phyloP scores from a whole-genome alignment of 2,113 vertebrate species.

The Serinus canaria region DNA sequence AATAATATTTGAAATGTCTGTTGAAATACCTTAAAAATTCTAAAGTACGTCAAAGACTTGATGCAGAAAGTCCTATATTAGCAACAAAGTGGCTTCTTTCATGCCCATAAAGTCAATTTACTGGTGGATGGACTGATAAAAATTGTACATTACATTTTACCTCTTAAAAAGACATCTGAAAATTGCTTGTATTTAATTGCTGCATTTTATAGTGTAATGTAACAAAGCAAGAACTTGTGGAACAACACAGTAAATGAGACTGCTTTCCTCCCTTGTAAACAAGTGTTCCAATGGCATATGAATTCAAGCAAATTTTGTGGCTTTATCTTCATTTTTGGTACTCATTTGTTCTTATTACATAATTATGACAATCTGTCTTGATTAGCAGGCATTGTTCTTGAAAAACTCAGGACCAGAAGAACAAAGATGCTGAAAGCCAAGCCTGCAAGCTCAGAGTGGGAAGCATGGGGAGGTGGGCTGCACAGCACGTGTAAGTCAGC shows the following conservation, averaged over 20 bases:
- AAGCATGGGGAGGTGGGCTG: background rate
- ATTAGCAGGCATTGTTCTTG: background rate
- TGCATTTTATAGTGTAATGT: background rate
- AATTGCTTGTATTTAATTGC: background rate
- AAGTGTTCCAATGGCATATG: background rate
- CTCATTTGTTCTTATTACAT: background rate
- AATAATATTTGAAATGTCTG: background rate
- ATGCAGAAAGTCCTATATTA: background rate
- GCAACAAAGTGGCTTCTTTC: background rate
- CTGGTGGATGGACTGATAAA: background rate
- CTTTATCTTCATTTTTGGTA: background rate
- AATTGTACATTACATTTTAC: background rate
- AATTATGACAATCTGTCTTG: background rate
- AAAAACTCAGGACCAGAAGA: background rate
- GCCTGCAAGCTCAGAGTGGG: background rate
- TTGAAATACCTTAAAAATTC: conserved; percentile 17
- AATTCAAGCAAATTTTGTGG: background rate
- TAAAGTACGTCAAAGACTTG: background rate
- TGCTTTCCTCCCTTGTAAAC: background rate
- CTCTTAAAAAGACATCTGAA: background rate
- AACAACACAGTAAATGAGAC: background rate
- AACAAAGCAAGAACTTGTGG: background rate
- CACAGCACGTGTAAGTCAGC: background rate
- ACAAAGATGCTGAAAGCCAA: background rate
- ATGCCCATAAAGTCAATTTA: background rate